Evolutionary conservation across 2,113 vertebrate genomes (phyloP), one percentile per base, ranked within the genome.

Genomic region (Xyliphius kryptos): DNA sequence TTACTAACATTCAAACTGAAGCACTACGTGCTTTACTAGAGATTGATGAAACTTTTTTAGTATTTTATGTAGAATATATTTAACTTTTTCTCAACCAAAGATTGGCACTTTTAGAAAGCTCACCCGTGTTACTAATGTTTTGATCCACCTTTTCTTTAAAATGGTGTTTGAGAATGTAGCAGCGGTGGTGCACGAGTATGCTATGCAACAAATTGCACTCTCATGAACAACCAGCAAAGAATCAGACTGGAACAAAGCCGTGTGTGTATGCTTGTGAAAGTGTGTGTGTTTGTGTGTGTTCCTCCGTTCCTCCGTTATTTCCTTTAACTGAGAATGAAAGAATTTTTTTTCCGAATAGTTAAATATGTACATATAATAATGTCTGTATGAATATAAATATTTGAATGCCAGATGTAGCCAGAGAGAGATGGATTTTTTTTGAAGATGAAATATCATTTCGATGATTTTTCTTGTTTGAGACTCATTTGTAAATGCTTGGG

Each of bases 111-210:
- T 78, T 66, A 75, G 73, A 80, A 77, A 72, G 67, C 51, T 78
- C 2, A 38, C 56, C 64, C 55, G 49, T 76, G 46, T 44, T 48
- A 51, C 55, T 38, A 1, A 54, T 14, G 65, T 54, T 51, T 75
- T 76, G 17, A 47, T 61, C 36, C 36, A 44, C 44, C 22, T 49
- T 43, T 71, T 69, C 61, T 32, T 64, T 48, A 77, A 77, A 73
- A 80, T 81, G 76, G 83, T 82, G 79, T 81, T 78, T 77, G 79
- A 84, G 86, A 87, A 87, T 87, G 85, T 87, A 87, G 86, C 86
- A 79, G 80, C 77, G 85, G 80, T 86, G 85, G 83, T 79, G 84
- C 83, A 84, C 82, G 84, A 84, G 86, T 86, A 82, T 79, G 84
- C 86, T 88, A 87, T 88, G 86, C 86, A 88, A 87, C 78, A 81